phyloP scores from a whole-genome alignment of 2,113 vertebrate genomes.

The Semnornis frantzii region DNA sequence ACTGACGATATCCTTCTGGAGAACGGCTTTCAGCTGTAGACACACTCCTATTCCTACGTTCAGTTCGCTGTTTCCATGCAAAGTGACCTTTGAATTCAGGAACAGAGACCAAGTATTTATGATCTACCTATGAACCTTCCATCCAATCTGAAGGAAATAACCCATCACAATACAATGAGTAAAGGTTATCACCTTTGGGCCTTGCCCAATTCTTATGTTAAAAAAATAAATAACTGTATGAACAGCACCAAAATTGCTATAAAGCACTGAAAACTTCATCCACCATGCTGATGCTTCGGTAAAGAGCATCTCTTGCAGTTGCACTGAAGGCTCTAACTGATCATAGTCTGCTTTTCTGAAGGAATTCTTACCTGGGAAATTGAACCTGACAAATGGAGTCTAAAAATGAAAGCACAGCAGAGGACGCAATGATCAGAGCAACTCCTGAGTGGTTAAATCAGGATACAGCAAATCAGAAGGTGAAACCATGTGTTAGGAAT shows the following conservation, averaged over 20 bases:
- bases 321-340: background rate
- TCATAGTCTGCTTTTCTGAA: background rate
- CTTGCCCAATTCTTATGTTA: rapidly evolving
- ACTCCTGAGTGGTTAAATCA: background rate
- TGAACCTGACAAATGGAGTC: background rate
- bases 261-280: background rate
- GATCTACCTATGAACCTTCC: slow-evolving; percentile 53
- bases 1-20: background rate
- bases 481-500: background rate
- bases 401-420: background rate
- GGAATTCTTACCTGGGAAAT: background rate
- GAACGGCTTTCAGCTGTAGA: background rate
- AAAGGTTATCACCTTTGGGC: background rate
- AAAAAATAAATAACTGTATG: background rate
- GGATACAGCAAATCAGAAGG: background rate
- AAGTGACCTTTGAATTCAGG: slow-evolving; percentile 63
- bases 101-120: slow-evolving; percentile 62
- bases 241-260: background rate
- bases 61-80: background rate
- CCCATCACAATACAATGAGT: background rate
- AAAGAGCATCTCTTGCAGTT: background rate
- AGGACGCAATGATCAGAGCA: background rate
- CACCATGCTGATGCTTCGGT: background rate
- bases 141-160: slow-evolving; percentile 22
- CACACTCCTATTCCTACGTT: background rate